A percentile compares a stretch with the other conserved stretches of the same genome.
phyloP scores from a whole-genome alignment of 2,888 invertebrate species.

The Taphrorychus bicolor region DNA sequence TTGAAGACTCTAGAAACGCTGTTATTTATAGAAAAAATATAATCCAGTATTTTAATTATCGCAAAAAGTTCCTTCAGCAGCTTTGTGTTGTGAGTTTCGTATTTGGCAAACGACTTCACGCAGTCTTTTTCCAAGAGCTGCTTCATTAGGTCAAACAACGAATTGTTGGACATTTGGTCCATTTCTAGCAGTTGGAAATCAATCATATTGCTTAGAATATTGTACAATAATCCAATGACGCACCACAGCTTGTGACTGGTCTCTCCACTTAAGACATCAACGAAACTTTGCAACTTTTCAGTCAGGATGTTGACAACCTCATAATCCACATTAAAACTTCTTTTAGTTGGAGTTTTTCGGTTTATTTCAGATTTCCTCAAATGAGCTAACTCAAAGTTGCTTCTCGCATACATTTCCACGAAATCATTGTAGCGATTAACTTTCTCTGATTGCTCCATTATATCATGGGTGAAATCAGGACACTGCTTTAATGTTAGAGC shows the following conservation, averaged over 20 bases:
- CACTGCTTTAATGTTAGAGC: conserved; percentile 52
- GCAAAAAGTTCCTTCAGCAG: conserved; percentile 40
- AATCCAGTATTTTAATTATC: conserved; percentile 37
- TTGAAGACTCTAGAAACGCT: conserved; percentile 41
- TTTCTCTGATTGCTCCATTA: conserved; percentile 4
- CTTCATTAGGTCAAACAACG: conserved; percentile 35
- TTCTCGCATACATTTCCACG: conserved; percentile 50
- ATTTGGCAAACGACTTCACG: conserved; percentile 18
- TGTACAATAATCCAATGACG: conserved; percentile 36
- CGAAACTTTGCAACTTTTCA: conserved; percentile 35
- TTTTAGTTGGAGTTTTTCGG: conserved; percentile 2
- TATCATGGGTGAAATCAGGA: conserved; percentile 37
- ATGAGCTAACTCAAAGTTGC: conserved; percentile 44
- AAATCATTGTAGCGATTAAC: conserved; percentile 41
- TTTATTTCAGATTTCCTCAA: neutral
- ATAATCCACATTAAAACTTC: conserved; percentile 38
- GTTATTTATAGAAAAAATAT: conserved; percentile 41
- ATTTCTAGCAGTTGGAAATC: conserved; percentile 39
- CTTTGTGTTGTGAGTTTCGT: conserved; percentile 39
- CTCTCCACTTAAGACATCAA: conserved; percentile 19
- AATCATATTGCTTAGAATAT: conserved; percentile 40
- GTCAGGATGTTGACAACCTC: conserved; percentile 28
- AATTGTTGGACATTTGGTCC: conserved; percentile 28
- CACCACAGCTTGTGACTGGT: conserved; percentile 25
- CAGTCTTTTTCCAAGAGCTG: conserved; percentile 16